Conservation (phyloP, 2,888 invertebrate species). For the Drosophila vallismaia region DNA sequence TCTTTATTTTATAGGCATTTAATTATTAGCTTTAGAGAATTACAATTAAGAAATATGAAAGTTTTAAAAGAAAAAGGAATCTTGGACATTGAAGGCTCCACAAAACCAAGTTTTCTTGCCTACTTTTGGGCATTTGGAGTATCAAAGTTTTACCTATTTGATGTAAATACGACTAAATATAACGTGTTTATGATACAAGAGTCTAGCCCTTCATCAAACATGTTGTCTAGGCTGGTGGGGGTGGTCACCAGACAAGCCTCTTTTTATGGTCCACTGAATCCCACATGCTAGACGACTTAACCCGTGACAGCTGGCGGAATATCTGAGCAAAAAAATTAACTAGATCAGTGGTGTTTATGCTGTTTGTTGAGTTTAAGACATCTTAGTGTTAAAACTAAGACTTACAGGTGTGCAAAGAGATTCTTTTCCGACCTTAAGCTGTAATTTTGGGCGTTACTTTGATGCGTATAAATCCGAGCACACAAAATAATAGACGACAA, state of each 20-base stretch:
- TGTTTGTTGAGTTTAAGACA: neutral
- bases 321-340: neutral
- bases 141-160: no score
- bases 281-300: neutral
- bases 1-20: no score
- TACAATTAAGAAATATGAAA: no score
- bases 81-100: no score
- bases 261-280: neutral
- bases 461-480: neutral
- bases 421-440: neutral
- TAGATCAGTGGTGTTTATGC: neutral
- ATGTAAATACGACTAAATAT: no score
- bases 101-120: no score
- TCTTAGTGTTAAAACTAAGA: neutral
- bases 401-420: neutral
- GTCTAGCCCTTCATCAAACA: no score
- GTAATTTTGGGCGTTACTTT: conserved; percentile 15
- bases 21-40: no score
- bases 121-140: no score
- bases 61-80: no score
- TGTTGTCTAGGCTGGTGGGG: neutral
- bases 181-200: no score
- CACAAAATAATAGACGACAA: neutral
- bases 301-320: neutral
- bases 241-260: neutral